phyloP scores from a whole-genome alignment of 2,113 vertebrate genomes.

The Aptenodytes patagonicus region DNA sequence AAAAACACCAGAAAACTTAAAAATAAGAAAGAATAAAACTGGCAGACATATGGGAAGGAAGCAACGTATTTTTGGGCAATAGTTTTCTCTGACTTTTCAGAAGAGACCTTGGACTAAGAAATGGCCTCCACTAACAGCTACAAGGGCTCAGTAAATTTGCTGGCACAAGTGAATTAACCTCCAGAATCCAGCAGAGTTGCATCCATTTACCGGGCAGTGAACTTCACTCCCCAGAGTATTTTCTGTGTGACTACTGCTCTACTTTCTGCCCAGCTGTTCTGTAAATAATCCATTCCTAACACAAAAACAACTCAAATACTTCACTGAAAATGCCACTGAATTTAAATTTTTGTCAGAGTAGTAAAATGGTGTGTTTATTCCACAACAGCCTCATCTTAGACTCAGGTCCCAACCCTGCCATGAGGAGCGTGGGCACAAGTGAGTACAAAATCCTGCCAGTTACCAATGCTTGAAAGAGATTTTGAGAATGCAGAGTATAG shows the following conservation, averaged over 20 bases:
- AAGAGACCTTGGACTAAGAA: not conserved
- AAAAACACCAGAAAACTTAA: not conserved
- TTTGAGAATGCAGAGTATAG: not conserved
- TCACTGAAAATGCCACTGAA: not conserved
- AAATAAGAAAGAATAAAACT: not conserved
- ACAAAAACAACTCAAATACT: not conserved
- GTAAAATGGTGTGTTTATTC: not conserved
- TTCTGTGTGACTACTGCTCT: not conserved
- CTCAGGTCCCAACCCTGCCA: not conserved
- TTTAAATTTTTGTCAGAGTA: not conserved
- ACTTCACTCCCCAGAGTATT: not conserved
- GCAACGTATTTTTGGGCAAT: not conserved
- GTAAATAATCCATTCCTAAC: constrained; percentile 1
- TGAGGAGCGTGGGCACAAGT: accelerated
- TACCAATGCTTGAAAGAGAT: not conserved
- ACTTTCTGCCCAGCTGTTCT: not conserved
- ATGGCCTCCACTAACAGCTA: not conserved
- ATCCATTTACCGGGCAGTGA: not conserved
- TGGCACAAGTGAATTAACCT: constrained; percentile 20
- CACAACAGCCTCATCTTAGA: not conserved
- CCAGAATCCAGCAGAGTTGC: not conserved
- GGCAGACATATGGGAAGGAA: not conserved
- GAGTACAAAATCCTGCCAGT: not conserved
- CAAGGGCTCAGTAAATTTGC: not conserved
- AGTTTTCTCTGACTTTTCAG: not conserved